A percentile compares a stretch with the other conserved stretches of the same genome.
Evolutionary conservation across 2,888 invertebrate genomes (phyloP).

Genomic region (Diarsia dahlii): DNA sequence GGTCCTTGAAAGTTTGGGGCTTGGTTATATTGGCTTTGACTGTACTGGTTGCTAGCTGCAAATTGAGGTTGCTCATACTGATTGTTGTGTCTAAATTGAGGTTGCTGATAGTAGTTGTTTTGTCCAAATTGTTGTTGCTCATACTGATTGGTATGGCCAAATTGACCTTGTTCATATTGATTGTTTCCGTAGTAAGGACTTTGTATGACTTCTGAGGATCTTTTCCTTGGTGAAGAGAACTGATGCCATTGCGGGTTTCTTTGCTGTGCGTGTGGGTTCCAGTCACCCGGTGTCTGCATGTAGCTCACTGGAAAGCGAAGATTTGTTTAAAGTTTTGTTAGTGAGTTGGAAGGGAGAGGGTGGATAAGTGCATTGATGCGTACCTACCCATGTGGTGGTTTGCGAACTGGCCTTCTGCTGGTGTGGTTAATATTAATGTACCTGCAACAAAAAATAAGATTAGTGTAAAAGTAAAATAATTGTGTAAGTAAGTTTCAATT

Average conservation of each 20-base stretch:
- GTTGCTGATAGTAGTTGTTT: conserved; percentile 29
- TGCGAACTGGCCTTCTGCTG: conserved; percentile 80
- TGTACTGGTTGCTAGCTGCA: conserved; percentile 24
- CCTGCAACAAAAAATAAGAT: conserved; percentile 77
- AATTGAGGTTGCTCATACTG: conserved; percentile 41
- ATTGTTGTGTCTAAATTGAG: conserved; percentile 40
- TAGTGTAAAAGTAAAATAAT: background rate
- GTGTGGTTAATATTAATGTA: conserved; percentile 74
- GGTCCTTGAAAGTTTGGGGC: conserved; percentile 64
- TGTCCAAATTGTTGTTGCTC: conserved; percentile 39
- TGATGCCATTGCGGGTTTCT: conserved; percentile 85
- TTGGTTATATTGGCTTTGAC: conserved; percentile 26
- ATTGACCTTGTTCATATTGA: conserved; percentile 52
- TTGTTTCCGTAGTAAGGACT: conserved; percentile 54
- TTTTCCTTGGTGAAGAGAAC: conserved; percentile 84
- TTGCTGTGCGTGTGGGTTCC: conserved; percentile 77
- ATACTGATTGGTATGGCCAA: conserved; percentile 35
- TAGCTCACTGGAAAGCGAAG: conserved; percentile 78
- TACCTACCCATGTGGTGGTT: conserved; percentile 89
- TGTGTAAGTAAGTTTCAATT: background rate
- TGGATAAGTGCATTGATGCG: conserved; percentile 81
- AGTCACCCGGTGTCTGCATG: conserved; percentile 77
- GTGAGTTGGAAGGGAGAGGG: conserved; percentile 1
- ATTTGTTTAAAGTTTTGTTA: conserved; percentile 44
- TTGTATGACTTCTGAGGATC: conserved; percentile 77